Conservation (phyloP, 2,113 vertebrate genomes). For the Etia nguti region DNA sequence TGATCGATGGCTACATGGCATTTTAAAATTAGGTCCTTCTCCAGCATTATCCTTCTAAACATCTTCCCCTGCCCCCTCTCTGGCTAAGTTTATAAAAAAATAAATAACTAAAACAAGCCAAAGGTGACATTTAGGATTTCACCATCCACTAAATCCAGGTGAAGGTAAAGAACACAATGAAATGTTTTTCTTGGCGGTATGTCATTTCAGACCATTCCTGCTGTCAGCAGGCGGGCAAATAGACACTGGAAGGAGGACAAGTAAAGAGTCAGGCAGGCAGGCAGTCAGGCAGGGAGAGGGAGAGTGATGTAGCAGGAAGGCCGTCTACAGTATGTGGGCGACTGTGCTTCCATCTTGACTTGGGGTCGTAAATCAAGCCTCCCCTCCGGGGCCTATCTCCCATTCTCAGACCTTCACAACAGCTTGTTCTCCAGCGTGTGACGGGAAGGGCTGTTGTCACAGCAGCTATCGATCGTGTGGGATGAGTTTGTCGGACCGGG, state of each 20-base stretch:
- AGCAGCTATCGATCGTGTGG: constrained; percentile 62
- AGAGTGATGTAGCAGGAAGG: constrained; percentile 55
- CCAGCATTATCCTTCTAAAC: not conserved
- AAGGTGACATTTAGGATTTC: constrained; percentile 32
- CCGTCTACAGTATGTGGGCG: constrained; percentile 43
- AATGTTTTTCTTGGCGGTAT: constrained; percentile 16
- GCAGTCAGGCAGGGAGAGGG: constrained; percentile 3
- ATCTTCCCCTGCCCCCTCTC: not conserved
- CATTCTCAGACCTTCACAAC: constrained; percentile 62
- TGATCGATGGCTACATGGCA: not conserved
- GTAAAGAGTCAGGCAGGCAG: constrained; percentile 6
- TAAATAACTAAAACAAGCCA: not conserved
- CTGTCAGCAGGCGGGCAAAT: constrained; percentile 41
- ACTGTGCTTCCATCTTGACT: constrained; percentile 56
- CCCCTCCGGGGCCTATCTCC: constrained; percentile 57
- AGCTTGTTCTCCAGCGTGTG: constrained; percentile 64
- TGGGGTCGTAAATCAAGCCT: constrained; percentile 62
- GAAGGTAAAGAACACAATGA: constrained; percentile 3
- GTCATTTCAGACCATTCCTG: constrained; percentile 34
- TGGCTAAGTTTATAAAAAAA: not conserved
- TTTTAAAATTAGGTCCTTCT: constrained; percentile 14
- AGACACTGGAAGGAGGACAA: constrained; percentile 30
- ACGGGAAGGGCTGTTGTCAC: constrained; percentile 61
- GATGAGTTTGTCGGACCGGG: constrained; percentile 59
- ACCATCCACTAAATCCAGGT: not conserved